Evolutionary conservation across 2,113 vertebrate species (phyloP), one percentile per base, ranked within the genome.

Genomic region (Agapornis roseicollis): DNA sequence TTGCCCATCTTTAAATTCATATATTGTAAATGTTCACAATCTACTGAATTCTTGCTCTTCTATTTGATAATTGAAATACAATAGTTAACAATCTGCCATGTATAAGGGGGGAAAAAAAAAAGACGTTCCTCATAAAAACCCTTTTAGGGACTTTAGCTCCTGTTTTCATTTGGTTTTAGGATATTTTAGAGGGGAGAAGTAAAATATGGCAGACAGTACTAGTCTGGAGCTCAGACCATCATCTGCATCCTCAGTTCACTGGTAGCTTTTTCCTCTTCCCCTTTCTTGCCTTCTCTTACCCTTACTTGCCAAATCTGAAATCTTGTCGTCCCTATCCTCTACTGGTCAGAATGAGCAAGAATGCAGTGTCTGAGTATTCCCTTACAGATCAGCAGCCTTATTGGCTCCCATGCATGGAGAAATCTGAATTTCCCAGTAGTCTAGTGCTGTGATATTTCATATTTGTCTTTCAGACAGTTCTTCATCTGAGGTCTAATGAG

Each of bases 401-500:
- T 61, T 96, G 72, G 33, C 76, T 94, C 79, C 89, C 53, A 65
- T 58, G 74, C 74, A 74, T 68, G 69, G 80, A 83, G 71, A 91
- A 90, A n/a, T 94, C 65, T 90, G 85, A 72, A 84, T 94, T 96
- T 95, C 72, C 41, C 47, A 25, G 88, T 85, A 80, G 58, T 71
- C 95, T 53, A 89, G 35, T 37, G 56, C 72, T 84, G 80, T 73
- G 46, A 89, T 81, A 96, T 92, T 86, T 74, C 80, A 81, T 68
- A 65, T 95, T 90, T 83, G 56, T 81, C 80, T 95, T 85, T 60
- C 42, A 86, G 84, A 56, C 73, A 47, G 49, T 37, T 66, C 35
- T 92, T 95, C 64, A 46, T 87, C 72, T 85, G 63, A 55, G 47
- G 52, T 47, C 66, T 82, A 82, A 88, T 80, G 63, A 79, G 41